Conservation (phyloP, 2,113 vertebrate genomes). For the Osmerus eperlanus region DNA sequence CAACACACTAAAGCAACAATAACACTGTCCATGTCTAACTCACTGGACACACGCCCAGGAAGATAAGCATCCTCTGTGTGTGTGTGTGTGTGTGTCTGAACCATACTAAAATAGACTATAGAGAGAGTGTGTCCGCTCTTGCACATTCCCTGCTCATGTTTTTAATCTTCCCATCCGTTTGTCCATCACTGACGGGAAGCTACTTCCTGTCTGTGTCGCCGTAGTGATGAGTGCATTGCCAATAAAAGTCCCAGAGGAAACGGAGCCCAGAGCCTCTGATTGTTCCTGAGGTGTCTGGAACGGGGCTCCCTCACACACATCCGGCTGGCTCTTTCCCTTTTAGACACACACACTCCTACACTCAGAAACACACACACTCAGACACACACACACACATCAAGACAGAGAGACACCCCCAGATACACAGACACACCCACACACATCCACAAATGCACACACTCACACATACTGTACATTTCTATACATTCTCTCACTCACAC, state of each 20-base stretch:
- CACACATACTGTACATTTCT: conserved; percentile 21
- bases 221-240: conserved; percentile 52
- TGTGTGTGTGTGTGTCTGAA: conserved; percentile 35
- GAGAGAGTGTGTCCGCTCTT: conserved; percentile 49
- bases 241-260: conserved; percentile 72
- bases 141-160: conserved; percentile 56
- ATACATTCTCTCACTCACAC: conserved; percentile 8
- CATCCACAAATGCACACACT: not conserved
- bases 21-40: conserved; percentile 39
- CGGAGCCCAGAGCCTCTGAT: conserved; percentile 56
- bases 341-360: conserved; percentile 22
- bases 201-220: conserved; percentile 57
- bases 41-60: conserved; percentile 52
- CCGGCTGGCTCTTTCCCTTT: conserved; percentile 43
- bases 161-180: conserved; percentile 69
- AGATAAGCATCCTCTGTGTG: conserved; percentile 50
- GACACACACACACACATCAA: not conserved
- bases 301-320: conserved; percentile 46
- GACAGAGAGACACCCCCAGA: not conserved
- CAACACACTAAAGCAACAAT: conserved; percentile 32
- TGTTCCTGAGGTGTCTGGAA: conserved; percentile 64
- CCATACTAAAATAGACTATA: conserved; percentile 61
- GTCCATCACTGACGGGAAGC: conserved; percentile 56
- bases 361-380: conserved; percentile 2
- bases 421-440: not conserved